These are phyloP conservation scores for Trialeurodes vaporariorum DNA, from an alignment of 1,140 invertebrate genomes.

Conservation along the genomic window DNA sequence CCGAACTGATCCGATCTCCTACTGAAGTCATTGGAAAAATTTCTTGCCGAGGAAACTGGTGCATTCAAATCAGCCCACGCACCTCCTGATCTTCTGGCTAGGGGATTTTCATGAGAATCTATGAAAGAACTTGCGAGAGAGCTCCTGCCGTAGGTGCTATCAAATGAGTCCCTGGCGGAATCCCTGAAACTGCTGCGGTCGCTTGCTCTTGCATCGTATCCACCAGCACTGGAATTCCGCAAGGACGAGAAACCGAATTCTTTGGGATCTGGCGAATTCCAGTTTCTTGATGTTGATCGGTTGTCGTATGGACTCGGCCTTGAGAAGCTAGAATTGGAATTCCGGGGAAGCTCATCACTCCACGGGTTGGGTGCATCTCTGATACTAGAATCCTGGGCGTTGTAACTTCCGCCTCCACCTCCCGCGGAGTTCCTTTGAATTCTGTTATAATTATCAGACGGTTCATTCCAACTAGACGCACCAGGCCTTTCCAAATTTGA, in stretches of 20 bases:
- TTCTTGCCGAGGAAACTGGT: too few species aligned
- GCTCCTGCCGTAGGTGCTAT: too few species aligned
- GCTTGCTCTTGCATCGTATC: not conserved
- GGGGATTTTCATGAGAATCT: too few species aligned
- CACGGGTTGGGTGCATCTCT: not conserved
- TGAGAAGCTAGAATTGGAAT: not conserved
- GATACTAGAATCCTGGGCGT: not conserved
- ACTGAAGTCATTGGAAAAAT: too few species aligned
- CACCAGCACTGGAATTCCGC: not conserved
- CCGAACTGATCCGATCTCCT: too few species aligned
- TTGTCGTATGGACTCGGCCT: not conserved
- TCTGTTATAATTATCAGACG: not conserved
- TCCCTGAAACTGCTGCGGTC: not conserved
- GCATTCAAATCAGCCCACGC: too few species aligned
- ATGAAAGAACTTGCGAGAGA: too few species aligned
- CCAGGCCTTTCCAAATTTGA: not conserved
- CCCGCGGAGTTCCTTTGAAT: not conserved
- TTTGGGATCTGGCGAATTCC: not conserved
- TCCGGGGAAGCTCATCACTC: not conserved
- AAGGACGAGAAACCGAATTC: not conserved
- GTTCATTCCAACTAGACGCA: not conserved
- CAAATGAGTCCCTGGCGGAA: too few species aligned
- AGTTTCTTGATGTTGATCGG: not conserved
- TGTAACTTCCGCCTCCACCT: not conserved
- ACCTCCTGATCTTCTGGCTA: too few species aligned